These are phyloP conservation scores for Heliothis subflexa DNA, from an alignment of 1,140 invertebrate genomes.

Conservation along the genomic window DNA sequence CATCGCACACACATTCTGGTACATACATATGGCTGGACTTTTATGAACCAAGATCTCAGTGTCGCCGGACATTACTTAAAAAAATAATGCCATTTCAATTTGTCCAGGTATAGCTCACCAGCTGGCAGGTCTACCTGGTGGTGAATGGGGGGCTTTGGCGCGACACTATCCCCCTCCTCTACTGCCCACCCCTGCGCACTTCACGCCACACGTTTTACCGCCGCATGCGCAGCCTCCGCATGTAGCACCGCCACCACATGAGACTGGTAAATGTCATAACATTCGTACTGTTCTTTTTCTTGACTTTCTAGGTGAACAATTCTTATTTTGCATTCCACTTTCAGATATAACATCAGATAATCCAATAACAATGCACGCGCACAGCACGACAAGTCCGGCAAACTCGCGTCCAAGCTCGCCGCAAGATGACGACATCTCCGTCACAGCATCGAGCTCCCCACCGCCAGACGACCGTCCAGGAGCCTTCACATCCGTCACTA, in stretches of 20 bases:
- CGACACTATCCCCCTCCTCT: slow-evolving; percentile 87
- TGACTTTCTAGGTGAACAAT: not conserved
- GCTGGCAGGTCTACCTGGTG: slow-evolving; percentile 87
- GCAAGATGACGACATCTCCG: slow-evolving; percentile 89
- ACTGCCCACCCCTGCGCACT: slow-evolving; percentile 87
- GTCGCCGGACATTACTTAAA: too few species aligned
- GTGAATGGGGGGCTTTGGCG: slow-evolving; percentile 88
- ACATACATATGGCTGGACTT: too few species aligned
- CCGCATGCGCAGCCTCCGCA: slow-evolving; percentile 72
- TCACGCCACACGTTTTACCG: slow-evolving; percentile 87
- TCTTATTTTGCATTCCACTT: slow-evolving; percentile 54
- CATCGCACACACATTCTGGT: not conserved
- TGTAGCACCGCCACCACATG: slow-evolving; percentile 65
- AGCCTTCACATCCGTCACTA: slow-evolving; percentile 84
- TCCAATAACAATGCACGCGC: slow-evolving; percentile 84
- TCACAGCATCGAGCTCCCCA: slow-evolving; percentile 87
- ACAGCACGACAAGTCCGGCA: slow-evolving; percentile 89
- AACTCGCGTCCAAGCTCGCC: slow-evolving; percentile 85
- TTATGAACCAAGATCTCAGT: too few species aligned
- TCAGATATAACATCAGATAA: slow-evolving; percentile 77
- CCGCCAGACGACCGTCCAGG: slow-evolving; percentile 84
- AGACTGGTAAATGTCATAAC: slow-evolving; percentile 64
- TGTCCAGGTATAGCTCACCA: slow-evolving; percentile 89
- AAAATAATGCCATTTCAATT: slow-evolving; percentile 39
- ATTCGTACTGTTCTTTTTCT: too few species aligned